Evolutionary conservation across 1,140 invertebrate genomes (phyloP), one percentile per base, ranked within the genome.

Genomic region (Ceratosolen solmsi): DNA sequence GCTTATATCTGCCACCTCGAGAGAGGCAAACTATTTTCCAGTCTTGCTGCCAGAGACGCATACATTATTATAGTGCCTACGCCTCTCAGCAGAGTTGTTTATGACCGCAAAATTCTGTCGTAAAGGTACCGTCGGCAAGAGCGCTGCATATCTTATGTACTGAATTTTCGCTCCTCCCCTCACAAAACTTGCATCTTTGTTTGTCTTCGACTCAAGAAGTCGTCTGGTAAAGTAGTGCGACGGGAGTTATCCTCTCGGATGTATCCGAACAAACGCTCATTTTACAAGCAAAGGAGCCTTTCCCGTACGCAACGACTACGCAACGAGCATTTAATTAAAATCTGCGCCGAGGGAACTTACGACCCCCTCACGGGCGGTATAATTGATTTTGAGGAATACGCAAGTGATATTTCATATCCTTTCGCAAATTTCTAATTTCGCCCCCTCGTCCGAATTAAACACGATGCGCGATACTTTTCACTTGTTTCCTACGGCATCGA

Each of bases 11-110:
- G 36, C 38, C 30, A 68, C 49, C 17, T 8, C 3, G 11, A n/a
- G 27, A 30, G 30, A 58, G 77, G 51, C 25, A 84, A 84, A 84
- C 84, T 82, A 83, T 84, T 84, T n/a, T 76, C 56, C 27, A 41
- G 46, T 58, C 72, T 33, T 75, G 41, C 63, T 20, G 71, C 33
- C 70, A 65, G 78, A 80, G 83, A 63, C 46, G 77, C 85, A 85
- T 86, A 81, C 80, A 86, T 86, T 87, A 87, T 86, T 86, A 83
- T 83, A 83, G 82, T 81, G 81, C 86, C 86, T 85, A 85, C 83
- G 81, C 80, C 84, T 73, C 74, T 33, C 63, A 0, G 22, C 36
- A 54, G 80, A 84, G 70, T 86, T 86, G 84, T 85, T 86, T 85
- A 84, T 84, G 82, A 81, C 79, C 82, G 46, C 78, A 75, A 84